Conservation (phyloP, 2,888 invertebrate genomes). For the Xylocampa areola region DNA sequence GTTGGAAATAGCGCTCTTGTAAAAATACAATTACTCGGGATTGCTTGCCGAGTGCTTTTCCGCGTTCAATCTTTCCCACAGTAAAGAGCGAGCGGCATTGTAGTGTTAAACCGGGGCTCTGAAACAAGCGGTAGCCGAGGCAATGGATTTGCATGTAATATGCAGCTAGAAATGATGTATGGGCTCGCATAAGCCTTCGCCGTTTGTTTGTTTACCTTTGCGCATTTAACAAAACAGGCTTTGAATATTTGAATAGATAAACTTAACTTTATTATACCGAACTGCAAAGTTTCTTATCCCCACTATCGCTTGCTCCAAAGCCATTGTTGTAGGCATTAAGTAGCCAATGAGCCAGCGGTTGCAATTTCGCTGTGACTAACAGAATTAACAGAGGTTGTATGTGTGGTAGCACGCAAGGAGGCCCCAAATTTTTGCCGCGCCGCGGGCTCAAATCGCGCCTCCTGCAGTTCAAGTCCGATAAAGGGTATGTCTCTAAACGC, state of each 20-base stretch:
- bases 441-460: slow-evolving; percentile 97
- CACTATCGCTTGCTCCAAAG: slow-evolving; percentile 29
- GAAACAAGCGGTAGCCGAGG: slow-evolving; percentile 39
- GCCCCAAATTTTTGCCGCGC: slow-evolving; percentile 96
- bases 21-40: slow-evolving; percentile 57
- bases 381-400: slow-evolving; percentile 73
- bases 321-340: slow-evolving; percentile 8
- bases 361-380: slow-evolving; percentile 41
- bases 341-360: slow-evolving; percentile 17
- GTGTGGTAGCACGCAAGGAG: slow-evolving; percentile 91
- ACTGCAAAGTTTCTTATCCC: not conserved
- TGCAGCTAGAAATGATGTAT: slow-evolving; percentile 18
- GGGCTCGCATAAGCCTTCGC: not conserved
- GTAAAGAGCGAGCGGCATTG: slow-evolving; percentile 48
- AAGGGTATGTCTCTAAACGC: slow-evolving; percentile 93
- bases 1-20: slow-evolving; percentile 38
- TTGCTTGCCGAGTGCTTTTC: slow-evolving; percentile 57
- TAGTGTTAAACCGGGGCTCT: slow-evolving; percentile 44
- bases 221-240: not conserved
- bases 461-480: slow-evolving; percentile 96
- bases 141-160: slow-evolving; percentile 27
- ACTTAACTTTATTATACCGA: not conserved
- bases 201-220: not conserved
- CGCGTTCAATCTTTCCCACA: slow-evolving; percentile 46
- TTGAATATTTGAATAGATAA: not conserved